Percentiles rank a stretch among this genome's conserved stretches.
phyloP scores from a whole-genome alignment of 2,888 invertebrate species.

The Cecidostiba fungosa region DNA sequence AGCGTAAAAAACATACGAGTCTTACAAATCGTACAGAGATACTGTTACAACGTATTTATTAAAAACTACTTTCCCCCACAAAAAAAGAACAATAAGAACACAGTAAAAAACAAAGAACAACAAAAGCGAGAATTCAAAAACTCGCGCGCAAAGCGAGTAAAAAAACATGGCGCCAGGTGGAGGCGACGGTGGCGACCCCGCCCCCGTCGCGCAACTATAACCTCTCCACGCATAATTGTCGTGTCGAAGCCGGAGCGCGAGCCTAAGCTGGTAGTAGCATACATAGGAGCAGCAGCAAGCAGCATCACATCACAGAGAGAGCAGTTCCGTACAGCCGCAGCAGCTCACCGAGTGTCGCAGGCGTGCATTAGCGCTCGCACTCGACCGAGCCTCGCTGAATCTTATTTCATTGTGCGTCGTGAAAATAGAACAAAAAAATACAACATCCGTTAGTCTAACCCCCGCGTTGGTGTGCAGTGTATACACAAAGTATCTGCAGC shows the following conservation, averaged over 20 bases:
- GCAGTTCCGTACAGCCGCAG: slow-evolving; percentile 22
- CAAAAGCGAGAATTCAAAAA: background rate
- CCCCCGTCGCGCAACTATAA: background rate
- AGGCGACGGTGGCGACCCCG: background rate
- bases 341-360: slow-evolving; percentile 38
- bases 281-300: slow-evolving; percentile 1
- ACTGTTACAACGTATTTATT: background rate
- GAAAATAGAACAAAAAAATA: background rate
- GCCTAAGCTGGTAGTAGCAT: background rate
- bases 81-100: background rate
- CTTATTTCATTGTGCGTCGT: background rate
- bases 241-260: slow-evolving; percentile 7
- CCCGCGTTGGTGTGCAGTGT: background rate
- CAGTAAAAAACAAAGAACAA: background rate
- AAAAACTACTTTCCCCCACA: background rate
- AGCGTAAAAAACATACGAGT: background rate
- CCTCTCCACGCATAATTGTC: background rate
- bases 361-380: slow-evolving; percentile 47
- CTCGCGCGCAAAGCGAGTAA: background rate
- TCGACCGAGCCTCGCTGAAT: background rate
- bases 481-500: background rate
- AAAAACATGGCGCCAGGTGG: background rate
- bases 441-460: background rate
- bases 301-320: background rate
- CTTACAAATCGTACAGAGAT: background rate